Base-by-base conservation (phyloP, 1,140 invertebrate genomes). In the Macrobrachium rosenbergii region DNA sequence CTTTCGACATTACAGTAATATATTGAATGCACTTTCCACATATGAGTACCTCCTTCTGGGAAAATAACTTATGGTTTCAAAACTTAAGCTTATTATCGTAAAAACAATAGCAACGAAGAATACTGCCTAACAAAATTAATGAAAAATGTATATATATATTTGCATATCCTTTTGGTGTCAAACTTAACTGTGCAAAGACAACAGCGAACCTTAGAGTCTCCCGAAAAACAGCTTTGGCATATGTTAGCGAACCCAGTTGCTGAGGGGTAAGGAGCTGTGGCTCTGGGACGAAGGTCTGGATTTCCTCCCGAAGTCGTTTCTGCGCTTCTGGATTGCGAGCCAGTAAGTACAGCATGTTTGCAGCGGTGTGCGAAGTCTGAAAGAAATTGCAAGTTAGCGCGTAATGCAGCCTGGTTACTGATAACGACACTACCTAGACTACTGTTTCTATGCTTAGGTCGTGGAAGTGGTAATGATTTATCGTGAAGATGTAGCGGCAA, bases 331-430 rank as follows among this genome's bases (percentile, higher is more conserved):
- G 83, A 52, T 89, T 45, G 28, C 73, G 63, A 11, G 88, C 79
- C 60, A 89, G 60, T 60, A 89, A 80, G 79, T 89, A 89, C 67
- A 89, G 79, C 37, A 82, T 52, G 79, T 85, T 81, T 21, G 77
- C 78, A 59, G 83, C 88, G 10, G 88, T 60, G 82, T 89, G 88
- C 21, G 83, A 87, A 6, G 88, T 82, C 88, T 89, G 82, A 12
- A 52, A 28, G 23, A 43, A 2, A 59, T 21, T 37, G 3, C 28
- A n/a, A 37, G 12, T 63, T 19, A 28, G 58, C 5, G 0, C 21
- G 19, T 59, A 45, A 23, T 12, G 19, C 0, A 2, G 45, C 23
- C 17, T 60, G 6, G 5, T 63, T 16, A 8, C 59, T 8, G 23
- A 0, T 52, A 11, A 62, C 16, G 11, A 28, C 6, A 23, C 52